Conservation (phyloP, 2,888 invertebrate species). For the Drosophila siamana region DNA sequence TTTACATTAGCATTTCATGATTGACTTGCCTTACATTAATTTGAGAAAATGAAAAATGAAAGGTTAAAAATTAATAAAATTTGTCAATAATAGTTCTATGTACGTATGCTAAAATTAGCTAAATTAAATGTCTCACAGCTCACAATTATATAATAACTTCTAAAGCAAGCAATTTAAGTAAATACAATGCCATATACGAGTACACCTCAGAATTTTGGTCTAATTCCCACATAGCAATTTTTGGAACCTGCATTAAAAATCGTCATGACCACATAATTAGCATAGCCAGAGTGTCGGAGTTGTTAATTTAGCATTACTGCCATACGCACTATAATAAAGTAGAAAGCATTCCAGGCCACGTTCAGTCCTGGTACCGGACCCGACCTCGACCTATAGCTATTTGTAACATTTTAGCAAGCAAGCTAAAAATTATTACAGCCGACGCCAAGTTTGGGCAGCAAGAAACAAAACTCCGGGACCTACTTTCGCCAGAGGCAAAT, state of each 20-base stretch:
- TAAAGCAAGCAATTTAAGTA: no score
- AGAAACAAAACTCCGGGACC: constrained; percentile 55
- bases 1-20: neutral
- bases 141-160: no score
- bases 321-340: constrained; percentile 21
- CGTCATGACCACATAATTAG: constrained; percentile 40
- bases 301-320: constrained; percentile 37
- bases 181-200: no score
- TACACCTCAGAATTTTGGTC: neutral
- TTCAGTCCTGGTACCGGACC: constrained; percentile 1
- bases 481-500: constrained; percentile 61
- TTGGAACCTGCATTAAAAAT: constrained; percentile 1
- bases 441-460: constrained; percentile 49
- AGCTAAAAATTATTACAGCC: constrained; percentile 58
- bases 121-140: no score
- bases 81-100: no score
- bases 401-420: constrained; percentile 64
- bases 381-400: constrained; percentile 60
- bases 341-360: constrained; percentile 3
- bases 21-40: no score
- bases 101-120: no score
- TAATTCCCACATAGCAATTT: constrained; percentile 5
- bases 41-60: no score
- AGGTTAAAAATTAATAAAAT: no score
- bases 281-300: constrained; percentile 13